Conservation (phyloP, 2,797 vertebrate genomes). For the Eulemur coronatus region DNA sequence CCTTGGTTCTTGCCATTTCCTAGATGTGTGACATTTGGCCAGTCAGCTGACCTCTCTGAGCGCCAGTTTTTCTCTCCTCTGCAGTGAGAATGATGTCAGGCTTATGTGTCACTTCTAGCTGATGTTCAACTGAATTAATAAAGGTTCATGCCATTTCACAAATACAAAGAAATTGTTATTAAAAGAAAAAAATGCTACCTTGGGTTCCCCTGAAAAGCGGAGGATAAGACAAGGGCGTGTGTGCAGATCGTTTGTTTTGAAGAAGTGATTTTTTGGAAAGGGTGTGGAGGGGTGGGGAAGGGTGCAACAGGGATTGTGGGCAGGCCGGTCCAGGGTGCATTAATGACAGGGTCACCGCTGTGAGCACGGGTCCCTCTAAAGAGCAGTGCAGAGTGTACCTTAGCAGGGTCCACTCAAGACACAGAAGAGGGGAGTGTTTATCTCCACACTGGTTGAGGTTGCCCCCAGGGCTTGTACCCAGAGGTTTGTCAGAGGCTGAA, state of each 20-base stretch:
- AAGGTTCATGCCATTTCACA: background rate
- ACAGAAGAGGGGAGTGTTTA: background rate
- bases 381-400: rapidly evolving
- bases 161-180: background rate
- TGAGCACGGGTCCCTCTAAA: background rate
- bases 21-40: background rate
- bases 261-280: background rate
- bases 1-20: background rate
- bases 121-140: background rate
- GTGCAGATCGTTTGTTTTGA: background rate
- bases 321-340: no score
- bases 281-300: background rate
- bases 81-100: background rate
- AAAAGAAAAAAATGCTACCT: background rate
- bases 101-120: background rate
- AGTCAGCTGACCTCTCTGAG: background rate
- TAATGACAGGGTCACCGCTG: background rate
- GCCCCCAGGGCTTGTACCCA: background rate
- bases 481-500: background rate
- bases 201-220: background rate
- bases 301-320: background rate
- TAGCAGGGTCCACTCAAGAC: rapidly evolving
- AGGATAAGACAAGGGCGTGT: background rate
- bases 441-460: rapidly evolving
- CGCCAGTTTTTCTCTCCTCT: background rate